Percentiles rank a stretch among this genome's conserved stretches.
These are phyloP conservation scores for Dromaius novaehollandiae DNA, from an alignment of 2,113 vertebrate species.

Conservation along the genomic window DNA sequence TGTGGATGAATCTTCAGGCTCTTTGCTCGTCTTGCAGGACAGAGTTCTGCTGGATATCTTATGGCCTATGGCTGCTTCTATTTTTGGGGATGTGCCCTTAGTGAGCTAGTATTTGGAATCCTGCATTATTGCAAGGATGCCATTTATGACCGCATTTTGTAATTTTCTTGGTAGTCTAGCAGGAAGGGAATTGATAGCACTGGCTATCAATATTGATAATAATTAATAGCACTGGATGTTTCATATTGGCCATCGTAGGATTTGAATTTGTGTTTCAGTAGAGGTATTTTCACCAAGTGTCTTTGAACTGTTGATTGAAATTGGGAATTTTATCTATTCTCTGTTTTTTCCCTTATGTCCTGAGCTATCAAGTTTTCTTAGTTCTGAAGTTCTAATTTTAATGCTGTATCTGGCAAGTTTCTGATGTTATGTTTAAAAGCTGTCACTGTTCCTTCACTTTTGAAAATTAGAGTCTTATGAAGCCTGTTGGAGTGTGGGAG, in stretches of 20 bases:
- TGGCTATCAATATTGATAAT: too few species aligned
- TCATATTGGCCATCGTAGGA: not conserved
- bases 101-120: not conserved
- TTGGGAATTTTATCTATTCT: not conserved
- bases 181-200: not conserved
- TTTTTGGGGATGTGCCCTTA: not conserved
- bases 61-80: not conserved
- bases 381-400: not conserved
- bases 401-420: not conserved
- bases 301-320: not conserved
- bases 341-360: not conserved
- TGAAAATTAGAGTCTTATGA: not conserved
- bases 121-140: rapidly evolving
- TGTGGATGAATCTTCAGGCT: not conserved
- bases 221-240: not conserved
- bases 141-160: not conserved
- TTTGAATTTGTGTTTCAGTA: not conserved
- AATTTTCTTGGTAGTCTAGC: not conserved
- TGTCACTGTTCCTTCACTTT: not conserved
- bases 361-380: not conserved
- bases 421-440: not conserved
- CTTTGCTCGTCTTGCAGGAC: not conserved
- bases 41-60: not conserved
- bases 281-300: not conserved
- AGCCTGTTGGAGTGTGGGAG: not conserved